Conservation (phyloP, 2,797 vertebrate species). For the Takifugu ocellatus region DNA sequence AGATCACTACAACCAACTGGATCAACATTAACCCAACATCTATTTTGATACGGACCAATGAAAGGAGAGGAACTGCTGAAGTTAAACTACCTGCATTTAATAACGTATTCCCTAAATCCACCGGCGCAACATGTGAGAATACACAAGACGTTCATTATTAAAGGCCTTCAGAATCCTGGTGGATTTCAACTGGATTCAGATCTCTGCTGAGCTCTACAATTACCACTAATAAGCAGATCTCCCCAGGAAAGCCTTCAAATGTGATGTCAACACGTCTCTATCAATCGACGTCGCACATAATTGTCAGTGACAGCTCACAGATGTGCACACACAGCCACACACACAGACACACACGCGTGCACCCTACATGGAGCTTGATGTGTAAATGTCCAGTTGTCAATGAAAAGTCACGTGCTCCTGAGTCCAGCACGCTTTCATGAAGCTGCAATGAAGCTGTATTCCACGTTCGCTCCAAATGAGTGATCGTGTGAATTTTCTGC, state of each 20-base stretch:
- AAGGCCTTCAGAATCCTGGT: background rate
- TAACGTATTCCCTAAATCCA: too few species aligned
- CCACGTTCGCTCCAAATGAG: too few species aligned
- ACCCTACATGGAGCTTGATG: conserved; percentile 1
- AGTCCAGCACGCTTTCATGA: background rate
- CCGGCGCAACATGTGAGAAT: too few species aligned
- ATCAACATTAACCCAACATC: too few species aligned
- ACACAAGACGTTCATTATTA: too few species aligned
- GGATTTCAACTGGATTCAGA: background rate
- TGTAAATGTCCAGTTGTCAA: conserved; percentile 6
- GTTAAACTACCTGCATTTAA: too few species aligned
- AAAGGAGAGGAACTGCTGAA: too few species aligned
- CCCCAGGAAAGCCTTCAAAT: conserved; percentile 6
- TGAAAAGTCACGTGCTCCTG: conserved; percentile 26
- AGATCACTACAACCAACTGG: too few species aligned
- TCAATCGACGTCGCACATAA: conserved; percentile 13
- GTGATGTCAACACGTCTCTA: background rate
- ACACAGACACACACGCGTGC: background rate
- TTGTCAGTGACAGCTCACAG: conserved; percentile 26
- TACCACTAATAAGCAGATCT: conserved; percentile 5
- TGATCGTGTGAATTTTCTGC: conserved; percentile 3
- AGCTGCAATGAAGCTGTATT: background rate
- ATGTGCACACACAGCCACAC: conserved; percentile 14
- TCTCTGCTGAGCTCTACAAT: conserved; percentile 8
- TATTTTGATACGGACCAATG: too few species aligned